A percentile compares a stretch with the other conserved stretches of the same genome.
Evolutionary conservation across 2,113 vertebrate genomes (phyloP).

Genomic region (Solea solea): DNA sequence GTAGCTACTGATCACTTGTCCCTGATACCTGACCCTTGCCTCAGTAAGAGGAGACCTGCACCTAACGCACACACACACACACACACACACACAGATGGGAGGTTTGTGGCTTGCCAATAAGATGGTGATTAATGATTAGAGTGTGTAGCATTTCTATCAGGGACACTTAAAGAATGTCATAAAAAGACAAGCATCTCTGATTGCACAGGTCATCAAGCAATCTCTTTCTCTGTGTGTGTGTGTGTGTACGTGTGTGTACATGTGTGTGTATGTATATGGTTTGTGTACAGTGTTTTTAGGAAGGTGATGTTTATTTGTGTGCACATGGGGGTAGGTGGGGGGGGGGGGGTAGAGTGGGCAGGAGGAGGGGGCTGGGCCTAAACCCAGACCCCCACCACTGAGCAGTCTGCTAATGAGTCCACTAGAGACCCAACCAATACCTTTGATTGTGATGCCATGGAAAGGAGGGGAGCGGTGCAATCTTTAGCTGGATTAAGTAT

Average conservation of each 20-base stretch:
- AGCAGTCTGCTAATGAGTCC: slow-evolving; percentile 81
- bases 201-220: slow-evolving; percentile 58
- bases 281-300: background rate
- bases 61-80: slow-evolving; percentile 32
- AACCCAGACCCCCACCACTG: slow-evolving; percentile 63
- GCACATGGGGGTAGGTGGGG: slow-evolving; percentile 14
- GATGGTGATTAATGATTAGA: slow-evolving; percentile 78
- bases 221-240: slow-evolving; percentile 6
- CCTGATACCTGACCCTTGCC: slow-evolving; percentile 75
- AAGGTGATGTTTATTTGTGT: slow-evolving; percentile 38
- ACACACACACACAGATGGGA: slow-evolving; percentile 38
- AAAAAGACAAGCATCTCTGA: slow-evolving; percentile 65
- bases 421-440: slow-evolving; percentile 76
- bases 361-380: slow-evolving; percentile 28
- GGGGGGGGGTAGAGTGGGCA: slow-evolving; percentile 6
- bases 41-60: slow-evolving; percentile 58
- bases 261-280: slow-evolving; percentile 22
- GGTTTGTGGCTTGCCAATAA: slow-evolving; percentile 67
- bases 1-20: slow-evolving; percentile 67
- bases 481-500: slow-evolving; percentile 81
- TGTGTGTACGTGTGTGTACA: slow-evolving; percentile 28
- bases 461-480: slow-evolving; percentile 71
- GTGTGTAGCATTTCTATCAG: slow-evolving; percentile 63
- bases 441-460: slow-evolving; percentile 78
- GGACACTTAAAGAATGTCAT: slow-evolving; percentile 71